Evolutionary conservation across 2,888 invertebrate species (phyloP).

Genomic region (Galerucella calmariensis): DNA sequence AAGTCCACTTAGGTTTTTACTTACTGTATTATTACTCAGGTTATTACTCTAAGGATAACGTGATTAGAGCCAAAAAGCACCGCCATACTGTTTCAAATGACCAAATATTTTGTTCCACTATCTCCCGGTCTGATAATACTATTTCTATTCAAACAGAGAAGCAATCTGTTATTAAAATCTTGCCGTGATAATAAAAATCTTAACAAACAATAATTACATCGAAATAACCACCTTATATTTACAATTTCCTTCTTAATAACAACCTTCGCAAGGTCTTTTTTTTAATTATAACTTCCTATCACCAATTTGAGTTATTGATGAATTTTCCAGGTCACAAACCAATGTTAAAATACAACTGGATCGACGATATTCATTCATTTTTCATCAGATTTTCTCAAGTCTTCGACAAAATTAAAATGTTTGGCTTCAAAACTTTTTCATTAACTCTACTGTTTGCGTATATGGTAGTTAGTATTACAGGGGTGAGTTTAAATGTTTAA

Average conservation of each 20-base stretch:
- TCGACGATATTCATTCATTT: slow-evolving; percentile 21
- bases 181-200: slow-evolving; percentile 1
- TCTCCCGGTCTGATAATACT: neutral
- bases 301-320: slow-evolving; percentile 1
- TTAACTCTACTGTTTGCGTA: slow-evolving; percentile 12
- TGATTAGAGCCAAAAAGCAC: too few species aligned
- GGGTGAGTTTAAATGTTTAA: slow-evolving; percentile 28
- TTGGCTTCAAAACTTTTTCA: slow-evolving; percentile 22
- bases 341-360: neutral
- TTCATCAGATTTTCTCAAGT: slow-evolving; percentile 14
- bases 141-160: neutral
- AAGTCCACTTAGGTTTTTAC: too few species aligned
- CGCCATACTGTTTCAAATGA: too few species aligned
- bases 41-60: too few species aligned
- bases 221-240: slow-evolving; percentile 16
- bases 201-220: slow-evolving; percentile 17
- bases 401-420: slow-evolving; percentile 27
- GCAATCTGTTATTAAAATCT: slow-evolving; percentile 3
- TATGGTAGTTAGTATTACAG: slow-evolving; percentile 22
- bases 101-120: too few species aligned
- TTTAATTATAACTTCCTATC: slow-evolving; percentile 9
- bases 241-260: slow-evolving; percentile 10
- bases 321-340: neutral
- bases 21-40: too few species aligned
- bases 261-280: neutral